Evolutionary conservation across 2,797 vertebrate species (phyloP).

Genomic region (Dryobates pubescens): DNA sequence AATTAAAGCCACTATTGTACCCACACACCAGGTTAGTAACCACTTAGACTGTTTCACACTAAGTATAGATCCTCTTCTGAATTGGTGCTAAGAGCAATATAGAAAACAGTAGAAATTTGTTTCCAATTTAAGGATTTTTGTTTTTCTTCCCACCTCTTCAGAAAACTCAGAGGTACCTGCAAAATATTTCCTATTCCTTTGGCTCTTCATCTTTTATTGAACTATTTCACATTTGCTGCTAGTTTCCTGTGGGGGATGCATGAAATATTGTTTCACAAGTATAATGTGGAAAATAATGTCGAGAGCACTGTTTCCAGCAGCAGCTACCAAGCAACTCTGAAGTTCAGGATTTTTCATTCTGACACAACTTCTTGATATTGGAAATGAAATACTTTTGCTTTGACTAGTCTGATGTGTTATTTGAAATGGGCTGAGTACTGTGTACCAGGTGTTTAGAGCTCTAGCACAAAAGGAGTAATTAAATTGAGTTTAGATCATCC

Average conservation of each 20-base stretch:
- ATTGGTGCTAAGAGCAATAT: neutral
- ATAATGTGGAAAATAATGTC: neutral
- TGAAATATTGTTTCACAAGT: neutral
- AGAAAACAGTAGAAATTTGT: neutral
- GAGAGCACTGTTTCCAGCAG: neutral
- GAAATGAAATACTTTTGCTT: conserved; percentile 18
- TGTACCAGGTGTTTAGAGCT: neutral
- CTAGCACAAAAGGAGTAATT: neutral
- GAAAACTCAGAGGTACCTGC: neutral
- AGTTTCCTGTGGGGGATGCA: neutral
- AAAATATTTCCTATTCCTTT: neutral
- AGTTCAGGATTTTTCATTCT: conserved; percentile 32
- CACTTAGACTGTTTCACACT: neutral
- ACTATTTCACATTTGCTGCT: neutral
- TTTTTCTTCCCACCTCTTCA: neutral
- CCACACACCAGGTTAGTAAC: neutral
- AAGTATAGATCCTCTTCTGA: neutral
- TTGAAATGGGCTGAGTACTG: neutral
- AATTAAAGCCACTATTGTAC: neutral
- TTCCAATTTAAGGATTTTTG: neutral
- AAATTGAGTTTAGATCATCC: neutral
- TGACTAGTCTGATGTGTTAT: neutral
- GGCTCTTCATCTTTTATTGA: conserved; percentile 4
- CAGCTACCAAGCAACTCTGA: neutral
- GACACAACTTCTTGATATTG: neutral